phyloP scores from a whole-genome alignment of 2,113 vertebrate genomes.

The Oreotrochilus melanogaster region DNA sequence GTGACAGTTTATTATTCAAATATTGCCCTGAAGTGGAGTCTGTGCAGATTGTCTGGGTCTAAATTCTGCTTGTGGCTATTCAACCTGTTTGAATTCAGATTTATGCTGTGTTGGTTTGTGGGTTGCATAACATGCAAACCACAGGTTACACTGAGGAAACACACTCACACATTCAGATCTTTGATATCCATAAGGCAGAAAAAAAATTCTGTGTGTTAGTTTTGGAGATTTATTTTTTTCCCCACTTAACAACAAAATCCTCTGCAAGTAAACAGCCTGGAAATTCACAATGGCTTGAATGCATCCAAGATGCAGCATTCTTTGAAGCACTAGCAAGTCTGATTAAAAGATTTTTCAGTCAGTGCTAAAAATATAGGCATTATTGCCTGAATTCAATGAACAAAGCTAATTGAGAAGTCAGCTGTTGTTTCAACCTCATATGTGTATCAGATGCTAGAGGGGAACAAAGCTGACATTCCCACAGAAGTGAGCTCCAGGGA shows the following conservation, averaged over 20 bases:
- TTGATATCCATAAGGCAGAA: not conserved
- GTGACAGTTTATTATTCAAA: not conserved
- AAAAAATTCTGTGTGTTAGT: not conserved
- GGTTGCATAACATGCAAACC: not conserved
- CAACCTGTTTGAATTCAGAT: not conserved
- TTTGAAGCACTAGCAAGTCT: not conserved
- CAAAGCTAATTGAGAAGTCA: not conserved
- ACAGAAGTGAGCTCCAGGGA: not conserved
- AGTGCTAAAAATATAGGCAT: not conserved
- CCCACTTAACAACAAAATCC: not conserved
- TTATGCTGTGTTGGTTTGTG: not conserved
- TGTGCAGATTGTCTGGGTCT: not conserved
- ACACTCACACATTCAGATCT: not conserved
- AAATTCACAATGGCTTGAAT: not conserved
- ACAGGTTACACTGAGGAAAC: not conserved
- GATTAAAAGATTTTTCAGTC: not conserved
- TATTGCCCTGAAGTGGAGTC: not conserved
- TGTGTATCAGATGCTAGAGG: slow-evolving; percentile 7
- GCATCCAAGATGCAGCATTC: not conserved
- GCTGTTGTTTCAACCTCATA: not conserved
- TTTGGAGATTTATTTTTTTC: not conserved
- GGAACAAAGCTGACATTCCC: slow-evolving; percentile 1
- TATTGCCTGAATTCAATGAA: not conserved
- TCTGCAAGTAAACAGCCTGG: not conserved
- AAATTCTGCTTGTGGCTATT: not conserved